These are phyloP conservation scores for Colostygia pectinataria DNA, from an alignment of 2,888 invertebrate genomes.

Conservation along the genomic window DNA sequence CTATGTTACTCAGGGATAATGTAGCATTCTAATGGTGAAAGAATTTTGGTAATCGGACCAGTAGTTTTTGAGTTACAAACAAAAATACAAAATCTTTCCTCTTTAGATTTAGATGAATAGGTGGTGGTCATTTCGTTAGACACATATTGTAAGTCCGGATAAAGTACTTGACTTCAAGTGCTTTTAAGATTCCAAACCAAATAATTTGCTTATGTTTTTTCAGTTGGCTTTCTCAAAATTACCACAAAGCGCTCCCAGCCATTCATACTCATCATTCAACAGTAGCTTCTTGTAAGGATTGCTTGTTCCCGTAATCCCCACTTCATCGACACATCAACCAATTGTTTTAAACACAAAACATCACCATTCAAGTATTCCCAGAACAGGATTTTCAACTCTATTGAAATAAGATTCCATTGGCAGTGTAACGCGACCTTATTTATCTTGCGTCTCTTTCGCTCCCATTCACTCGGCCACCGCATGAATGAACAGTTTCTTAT, in stretches of 20 bases:
- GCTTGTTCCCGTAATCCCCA: slow-evolving; percentile 48
- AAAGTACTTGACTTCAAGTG: slow-evolving; percentile 25
- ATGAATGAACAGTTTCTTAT: slow-evolving; percentile 82
- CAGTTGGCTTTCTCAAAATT: slow-evolving; percentile 21
- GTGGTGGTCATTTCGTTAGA: slow-evolving; percentile 3
- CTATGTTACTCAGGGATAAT: too few species aligned
- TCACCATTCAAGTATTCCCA: slow-evolving; percentile 64
- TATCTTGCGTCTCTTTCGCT: slow-evolving; percentile 66
- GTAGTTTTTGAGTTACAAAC: too few species aligned
- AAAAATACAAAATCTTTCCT: too few species aligned
- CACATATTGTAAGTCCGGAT: slow-evolving; percentile 14
- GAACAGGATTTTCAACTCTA: slow-evolving; percentile 69
- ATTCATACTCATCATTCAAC: slow-evolving; percentile 34
- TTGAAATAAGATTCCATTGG: slow-evolving; percentile 67
- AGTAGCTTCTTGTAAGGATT: slow-evolving; percentile 40
- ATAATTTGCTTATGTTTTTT: slow-evolving; percentile 22
- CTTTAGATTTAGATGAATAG: neutral
- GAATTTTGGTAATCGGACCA: too few species aligned
- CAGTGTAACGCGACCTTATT: slow-evolving; percentile 73
- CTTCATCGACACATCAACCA: slow-evolving; percentile 52
- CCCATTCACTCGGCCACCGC: slow-evolving; percentile 77
- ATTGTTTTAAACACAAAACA: slow-evolving; percentile 72
- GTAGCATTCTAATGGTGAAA: too few species aligned
- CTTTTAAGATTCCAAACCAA: neutral
- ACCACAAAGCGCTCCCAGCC: slow-evolving; percentile 29